These are phyloP conservation scores for Tetropium fuscum DNA, from an alignment of 2,888 invertebrate genomes.

Conservation along the genomic window DNA sequence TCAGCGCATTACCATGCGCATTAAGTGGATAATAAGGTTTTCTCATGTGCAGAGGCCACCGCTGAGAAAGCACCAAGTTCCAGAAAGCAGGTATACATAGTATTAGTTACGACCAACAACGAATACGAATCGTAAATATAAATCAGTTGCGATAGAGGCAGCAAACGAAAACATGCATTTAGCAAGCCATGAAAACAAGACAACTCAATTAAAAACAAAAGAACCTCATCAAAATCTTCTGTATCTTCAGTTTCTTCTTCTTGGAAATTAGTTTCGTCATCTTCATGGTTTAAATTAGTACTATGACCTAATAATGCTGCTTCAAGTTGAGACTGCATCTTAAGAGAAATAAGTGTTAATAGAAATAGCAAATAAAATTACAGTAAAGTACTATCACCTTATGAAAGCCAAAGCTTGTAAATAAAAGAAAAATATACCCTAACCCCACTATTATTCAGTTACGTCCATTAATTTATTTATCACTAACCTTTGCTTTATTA, in stretches of 20 bases:
- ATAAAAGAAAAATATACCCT: conserved; percentile 34
- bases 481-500: neutral
- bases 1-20: too few species aligned
- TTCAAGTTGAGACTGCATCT: conserved; percentile 66
- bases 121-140: neutral
- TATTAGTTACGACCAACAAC: too few species aligned
- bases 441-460: conserved; percentile 22
- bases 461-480: neutral
- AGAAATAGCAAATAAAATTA: conserved; percentile 41
- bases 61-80: too few species aligned
- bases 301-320: conserved; percentile 65
- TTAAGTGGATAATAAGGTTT: too few species aligned
- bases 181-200: conserved; percentile 38
- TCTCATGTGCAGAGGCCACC: too few species aligned
- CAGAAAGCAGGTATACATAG: too few species aligned
- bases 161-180: conserved; percentile 29
- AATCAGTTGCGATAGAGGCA: neutral
- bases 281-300: conserved; percentile 60
- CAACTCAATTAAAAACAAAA: conserved; percentile 44
- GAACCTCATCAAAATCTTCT: conserved; percentile 71
- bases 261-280: conserved; percentile 67
- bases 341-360: conserved; percentile 54
- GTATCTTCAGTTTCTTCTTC: conserved; percentile 70
- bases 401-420: conserved; percentile 45
- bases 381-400: conserved; percentile 37